Percentiles rank a stretch among this genome's conserved stretches.
Conservation (phyloP, 2,888 invertebrate genomes). For the Onchidella celtica region DNA sequence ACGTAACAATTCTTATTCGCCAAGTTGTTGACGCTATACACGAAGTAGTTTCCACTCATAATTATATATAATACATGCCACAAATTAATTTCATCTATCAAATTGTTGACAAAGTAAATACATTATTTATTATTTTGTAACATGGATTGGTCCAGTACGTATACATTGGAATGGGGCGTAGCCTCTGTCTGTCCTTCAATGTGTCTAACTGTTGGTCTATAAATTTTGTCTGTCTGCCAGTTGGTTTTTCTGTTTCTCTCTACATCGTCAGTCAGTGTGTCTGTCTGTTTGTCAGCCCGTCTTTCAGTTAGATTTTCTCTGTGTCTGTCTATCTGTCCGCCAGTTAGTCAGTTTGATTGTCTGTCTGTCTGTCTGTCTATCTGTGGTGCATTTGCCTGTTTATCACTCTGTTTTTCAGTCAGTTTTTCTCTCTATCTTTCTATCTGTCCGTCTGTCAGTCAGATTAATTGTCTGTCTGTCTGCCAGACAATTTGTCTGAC, state of each 20-base stretch:
- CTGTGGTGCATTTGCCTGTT: not conserved
- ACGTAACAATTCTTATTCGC: too few species aligned
- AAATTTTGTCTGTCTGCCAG: too few species aligned
- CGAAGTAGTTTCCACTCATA: too few species aligned
- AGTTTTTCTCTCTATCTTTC: not conserved
- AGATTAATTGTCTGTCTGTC: too few species aligned
- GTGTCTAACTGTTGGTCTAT: too few species aligned
- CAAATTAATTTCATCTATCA: too few species aligned
- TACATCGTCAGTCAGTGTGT: not conserved
- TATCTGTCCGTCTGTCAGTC: conserved; percentile 15
- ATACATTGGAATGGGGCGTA: too few species aligned
- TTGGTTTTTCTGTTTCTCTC: not conserved
- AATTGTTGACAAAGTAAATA: too few species aligned
- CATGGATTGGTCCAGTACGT: too few species aligned
- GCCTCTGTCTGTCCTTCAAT: not conserved
- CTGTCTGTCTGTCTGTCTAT: conserved; percentile 7
- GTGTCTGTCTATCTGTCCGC: conserved; percentile 12
- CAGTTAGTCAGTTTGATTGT: not conserved
- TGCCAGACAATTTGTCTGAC: not conserved
- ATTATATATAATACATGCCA: too few species aligned
- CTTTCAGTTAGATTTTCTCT: not conserved
- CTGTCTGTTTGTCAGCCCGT: conserved; percentile 11
- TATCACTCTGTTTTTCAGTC: not conserved
- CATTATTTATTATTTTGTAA: too few species aligned
- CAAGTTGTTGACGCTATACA: too few species aligned